Evolutionary conservation across 2,888 invertebrate genomes (phyloP).

Genomic region (Dynastes maya): DNA sequence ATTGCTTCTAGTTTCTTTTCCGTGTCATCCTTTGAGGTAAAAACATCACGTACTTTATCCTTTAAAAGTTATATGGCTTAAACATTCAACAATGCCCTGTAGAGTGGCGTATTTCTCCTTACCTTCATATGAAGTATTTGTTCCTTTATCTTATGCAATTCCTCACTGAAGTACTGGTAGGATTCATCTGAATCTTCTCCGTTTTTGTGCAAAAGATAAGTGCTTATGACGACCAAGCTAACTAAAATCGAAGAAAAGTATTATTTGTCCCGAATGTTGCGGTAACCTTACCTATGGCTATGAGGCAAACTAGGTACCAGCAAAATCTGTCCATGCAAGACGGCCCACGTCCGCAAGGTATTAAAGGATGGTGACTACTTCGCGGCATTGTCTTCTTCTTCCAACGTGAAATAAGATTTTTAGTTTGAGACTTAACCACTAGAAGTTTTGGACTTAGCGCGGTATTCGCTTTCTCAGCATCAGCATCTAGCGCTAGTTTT

Average conservation of each 20-base stretch:
- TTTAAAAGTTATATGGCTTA: not conserved
- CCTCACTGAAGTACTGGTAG: not conserved
- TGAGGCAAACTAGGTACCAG: slow-evolving; percentile 19
- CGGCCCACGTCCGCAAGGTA: not conserved
- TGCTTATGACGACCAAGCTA: slow-evolving; percentile 4
- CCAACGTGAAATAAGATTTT: not conserved
- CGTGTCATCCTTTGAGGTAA: slow-evolving; percentile 68
- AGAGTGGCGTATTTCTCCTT: not conserved
- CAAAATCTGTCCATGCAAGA: slow-evolving; percentile 12
- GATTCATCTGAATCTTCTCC: not conserved
- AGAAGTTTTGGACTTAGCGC: not conserved
- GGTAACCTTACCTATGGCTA: slow-evolving; percentile 15
- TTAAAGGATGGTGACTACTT: not conserved
- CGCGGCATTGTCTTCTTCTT: slow-evolving; percentile 8
- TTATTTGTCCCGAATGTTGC: not conserved
- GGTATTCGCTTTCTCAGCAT: not conserved
- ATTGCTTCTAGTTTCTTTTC: slow-evolving; percentile 56
- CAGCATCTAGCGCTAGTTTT: not conserved
- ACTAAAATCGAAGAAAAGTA: not conserved
- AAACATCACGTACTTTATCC: slow-evolving; percentile 49
- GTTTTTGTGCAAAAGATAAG: slow-evolving; percentile 8
- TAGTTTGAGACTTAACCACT: not conserved
- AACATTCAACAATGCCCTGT: not conserved
- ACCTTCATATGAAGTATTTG: slow-evolving; percentile 25
- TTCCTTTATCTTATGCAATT: slow-evolving; percentile 9